phyloP scores from a whole-genome alignment of 1,140 invertebrate species.

The Callitettix versicolor region DNA sequence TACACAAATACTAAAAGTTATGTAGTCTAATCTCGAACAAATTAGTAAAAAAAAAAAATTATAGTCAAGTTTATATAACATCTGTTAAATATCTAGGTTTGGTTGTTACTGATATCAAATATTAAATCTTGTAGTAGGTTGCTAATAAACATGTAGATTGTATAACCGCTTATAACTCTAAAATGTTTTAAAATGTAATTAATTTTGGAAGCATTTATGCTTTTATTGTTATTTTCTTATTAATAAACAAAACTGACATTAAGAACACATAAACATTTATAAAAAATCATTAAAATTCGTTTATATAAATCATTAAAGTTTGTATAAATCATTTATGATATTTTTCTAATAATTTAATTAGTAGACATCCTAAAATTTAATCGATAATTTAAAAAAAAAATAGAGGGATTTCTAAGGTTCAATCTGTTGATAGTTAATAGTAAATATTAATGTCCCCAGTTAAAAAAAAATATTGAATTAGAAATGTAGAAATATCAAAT shows the following conservation, averaged over 20 bases:
- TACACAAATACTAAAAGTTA: too few species aligned
- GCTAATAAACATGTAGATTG: too few species aligned
- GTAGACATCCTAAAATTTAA: background rate
- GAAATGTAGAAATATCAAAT: conserved; percentile 3
- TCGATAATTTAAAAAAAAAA: background rate
- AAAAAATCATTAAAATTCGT: background rate
- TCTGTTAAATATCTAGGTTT: too few species aligned
- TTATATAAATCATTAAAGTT: background rate
- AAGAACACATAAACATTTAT: background rate
- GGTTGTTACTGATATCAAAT: too few species aligned
- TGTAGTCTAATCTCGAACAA: too few species aligned
- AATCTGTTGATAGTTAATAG: background rate
- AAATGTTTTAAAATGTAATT: conserved; percentile 73
- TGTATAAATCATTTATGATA: background rate
- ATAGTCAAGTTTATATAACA: too few species aligned
- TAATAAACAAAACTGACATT: background rate
- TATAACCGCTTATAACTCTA: too few species aligned
- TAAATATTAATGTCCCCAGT: background rate
- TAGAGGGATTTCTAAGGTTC: too few species aligned
- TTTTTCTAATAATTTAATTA: background rate
- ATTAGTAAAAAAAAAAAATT: too few species aligned
- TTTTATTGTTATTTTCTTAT: conserved; percentile 13
- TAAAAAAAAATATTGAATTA: conserved; percentile 6
- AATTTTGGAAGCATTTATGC: conserved; percentile 1
- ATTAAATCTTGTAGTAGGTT: too few species aligned